These are phyloP conservation scores for Cyaniris semiargus DNA, from an alignment of 2,888 invertebrate genomes.

Conservation along the genomic window DNA sequence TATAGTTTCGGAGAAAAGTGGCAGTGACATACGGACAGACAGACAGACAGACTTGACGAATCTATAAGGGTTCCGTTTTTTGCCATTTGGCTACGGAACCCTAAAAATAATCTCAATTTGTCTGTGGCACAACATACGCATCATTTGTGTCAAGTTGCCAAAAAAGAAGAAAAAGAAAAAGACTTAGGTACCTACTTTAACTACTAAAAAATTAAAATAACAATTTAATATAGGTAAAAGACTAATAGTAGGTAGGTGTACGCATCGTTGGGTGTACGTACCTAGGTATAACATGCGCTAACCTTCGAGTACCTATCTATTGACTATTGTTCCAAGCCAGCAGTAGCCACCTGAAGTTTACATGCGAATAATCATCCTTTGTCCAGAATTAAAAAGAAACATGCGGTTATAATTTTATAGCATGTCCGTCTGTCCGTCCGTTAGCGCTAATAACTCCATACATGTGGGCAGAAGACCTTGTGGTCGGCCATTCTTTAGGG, in stretches of 20 bases:
- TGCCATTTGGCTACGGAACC: too few relatives aligned
- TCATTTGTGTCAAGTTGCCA: too few relatives aligned
- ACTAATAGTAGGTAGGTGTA: not conserved
- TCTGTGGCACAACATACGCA: too few relatives aligned
- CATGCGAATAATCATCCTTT: constrained; percentile 12
- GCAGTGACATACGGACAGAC: too few relatives aligned
- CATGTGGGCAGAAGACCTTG: constrained; percentile 59
- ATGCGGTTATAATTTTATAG: constrained; percentile 58
- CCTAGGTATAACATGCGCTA: not conserved
- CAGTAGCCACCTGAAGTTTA: not conserved
- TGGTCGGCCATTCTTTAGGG: constrained; percentile 59
- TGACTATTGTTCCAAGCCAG: not conserved
- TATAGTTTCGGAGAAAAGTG: too few relatives aligned
- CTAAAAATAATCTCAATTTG: too few relatives aligned
- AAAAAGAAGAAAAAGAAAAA: too few relatives aligned
- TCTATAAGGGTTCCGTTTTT: too few relatives aligned
- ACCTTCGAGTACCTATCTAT: not conserved
- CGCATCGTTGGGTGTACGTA: too few relatives aligned
- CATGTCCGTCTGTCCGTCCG: constrained; percentile 56
- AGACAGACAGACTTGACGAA: too few relatives aligned
- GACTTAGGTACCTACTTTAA: too few relatives aligned
- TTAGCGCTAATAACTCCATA: constrained; percentile 75
- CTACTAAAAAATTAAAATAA: too few relatives aligned
- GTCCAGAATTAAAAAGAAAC: constrained; percentile 25
- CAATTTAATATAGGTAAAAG: not conserved